Evolutionary conservation across 2,888 invertebrate genomes (phyloP).

Genomic region (Elmis aenea): DNA sequence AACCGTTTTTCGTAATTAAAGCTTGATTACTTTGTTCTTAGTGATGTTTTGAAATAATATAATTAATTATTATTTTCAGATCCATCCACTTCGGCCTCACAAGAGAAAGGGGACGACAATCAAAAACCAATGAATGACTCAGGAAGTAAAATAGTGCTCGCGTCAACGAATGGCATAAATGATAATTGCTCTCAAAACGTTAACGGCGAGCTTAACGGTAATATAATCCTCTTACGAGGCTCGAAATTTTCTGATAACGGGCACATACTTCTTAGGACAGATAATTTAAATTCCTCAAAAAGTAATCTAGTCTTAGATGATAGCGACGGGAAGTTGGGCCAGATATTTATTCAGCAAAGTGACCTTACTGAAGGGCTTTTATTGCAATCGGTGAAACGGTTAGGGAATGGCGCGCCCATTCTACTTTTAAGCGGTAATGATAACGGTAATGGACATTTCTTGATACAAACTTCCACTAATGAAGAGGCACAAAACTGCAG

Average conservation of each 20-base stretch:
- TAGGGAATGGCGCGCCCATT: slow-evolving; percentile 41
- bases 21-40: too few species aligned
- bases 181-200: slow-evolving; percentile 23
- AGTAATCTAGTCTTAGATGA: slow-evolving; percentile 37
- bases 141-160: slow-evolving; percentile 35
- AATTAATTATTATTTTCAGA: slow-evolving; percentile 21
- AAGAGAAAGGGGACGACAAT: slow-evolving; percentile 17
- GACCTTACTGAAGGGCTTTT: slow-evolving; percentile 40
- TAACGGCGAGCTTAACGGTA: slow-evolving; percentile 34
- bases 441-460: slow-evolving; percentile 37
- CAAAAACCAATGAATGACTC: slow-evolving; percentile 36
- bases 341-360: slow-evolving; percentile 42
- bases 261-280: slow-evolving; percentile 40
- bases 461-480: slow-evolving; percentile 38
- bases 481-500: slow-evolving; percentile 27
- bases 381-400: slow-evolving; percentile 43
- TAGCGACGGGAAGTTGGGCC: slow-evolving; percentile 36
- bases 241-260: slow-evolving; percentile 37
- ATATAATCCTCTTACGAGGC: slow-evolving; percentile 40
- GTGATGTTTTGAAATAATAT: too few species aligned
- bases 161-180: slow-evolving; percentile 27
- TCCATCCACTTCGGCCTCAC: slow-evolving; percentile 17
- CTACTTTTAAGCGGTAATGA: slow-evolving; percentile 41
- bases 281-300: slow-evolving; percentile 26
- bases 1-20: too few species aligned